Evolutionary conservation across 1,140 invertebrate genomes (phyloP).

Genomic region (Gryon sp.): DNA sequence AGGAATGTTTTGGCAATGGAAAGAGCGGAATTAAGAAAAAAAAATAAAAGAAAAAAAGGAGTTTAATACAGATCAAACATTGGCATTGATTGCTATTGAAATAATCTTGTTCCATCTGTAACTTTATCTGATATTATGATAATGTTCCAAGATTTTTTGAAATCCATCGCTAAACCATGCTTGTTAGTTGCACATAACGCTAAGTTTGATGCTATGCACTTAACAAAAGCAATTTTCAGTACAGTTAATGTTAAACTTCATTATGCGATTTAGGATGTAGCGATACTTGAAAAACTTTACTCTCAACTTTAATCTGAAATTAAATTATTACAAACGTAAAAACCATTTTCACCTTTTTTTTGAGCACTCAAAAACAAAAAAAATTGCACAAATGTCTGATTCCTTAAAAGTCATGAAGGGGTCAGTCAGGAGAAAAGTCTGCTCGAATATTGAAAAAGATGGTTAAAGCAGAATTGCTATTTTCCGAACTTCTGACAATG

Average conservation of each 20-base stretch:
- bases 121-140: constrained; percentile 2
- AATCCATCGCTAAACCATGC: constrained; percentile 4
- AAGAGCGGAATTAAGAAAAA: constrained; percentile 21
- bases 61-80: constrained; percentile 21
- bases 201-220: constrained; percentile 17
- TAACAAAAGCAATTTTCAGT: constrained; percentile 16
- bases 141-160: constrained; percentile 8
- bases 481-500: constrained; percentile 6
- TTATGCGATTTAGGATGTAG: constrained; percentile 9
- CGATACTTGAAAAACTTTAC: constrained; percentile 14
- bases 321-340: background rate
- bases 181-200: constrained; percentile 42
- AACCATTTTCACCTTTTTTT: constrained; percentile 19
- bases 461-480: constrained; percentile 6
- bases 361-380: constrained; percentile 7
- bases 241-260: no score
- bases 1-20: constrained; percentile 19
- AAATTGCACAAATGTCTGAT: background rate
- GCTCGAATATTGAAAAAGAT: constrained; percentile 21
- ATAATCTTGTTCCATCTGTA: constrained; percentile 4
- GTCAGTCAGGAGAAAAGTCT: no score
- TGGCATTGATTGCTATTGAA: constrained; percentile 23
- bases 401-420: constrained; percentile 1
- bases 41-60: constrained; percentile 31
- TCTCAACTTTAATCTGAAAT: constrained; percentile 6